Evolutionary conservation across 2,797 vertebrate genomes (phyloP).

Genomic region (Chelmon rostratus): DNA sequence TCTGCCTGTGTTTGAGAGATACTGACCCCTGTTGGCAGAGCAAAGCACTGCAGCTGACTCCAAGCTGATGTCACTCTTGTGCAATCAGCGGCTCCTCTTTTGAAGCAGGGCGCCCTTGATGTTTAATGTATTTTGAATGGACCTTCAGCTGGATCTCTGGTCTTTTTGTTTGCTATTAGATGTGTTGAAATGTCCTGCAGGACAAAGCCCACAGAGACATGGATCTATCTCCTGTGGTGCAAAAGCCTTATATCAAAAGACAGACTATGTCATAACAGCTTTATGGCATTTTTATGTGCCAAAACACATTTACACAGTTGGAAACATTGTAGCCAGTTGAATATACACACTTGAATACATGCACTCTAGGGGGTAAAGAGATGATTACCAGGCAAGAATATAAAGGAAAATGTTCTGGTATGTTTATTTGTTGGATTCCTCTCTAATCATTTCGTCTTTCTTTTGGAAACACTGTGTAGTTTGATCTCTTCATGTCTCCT

Average conservation of each 20-base stretch:
- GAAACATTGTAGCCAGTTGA: background rate
- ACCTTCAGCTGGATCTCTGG: background rate
- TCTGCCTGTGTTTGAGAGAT: background rate
- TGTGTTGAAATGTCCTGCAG: slow-evolving; percentile 10
- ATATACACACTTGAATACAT: background rate
- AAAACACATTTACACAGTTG: slow-evolving; percentile 22
- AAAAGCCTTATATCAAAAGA: slow-evolving; percentile 24
- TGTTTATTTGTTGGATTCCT: background rate
- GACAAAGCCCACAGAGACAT: slow-evolving; percentile 14
- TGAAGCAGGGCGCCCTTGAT: slow-evolving; percentile 33
- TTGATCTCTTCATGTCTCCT: background rate
- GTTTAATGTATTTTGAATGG: slow-evolving; percentile 43
- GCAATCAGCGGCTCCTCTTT: slow-evolving; percentile 46
- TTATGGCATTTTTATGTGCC: slow-evolving; percentile 1
- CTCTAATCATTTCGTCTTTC: background rate
- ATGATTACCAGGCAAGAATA: background rate
- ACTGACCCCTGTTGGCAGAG: slow-evolving; percentile 55
- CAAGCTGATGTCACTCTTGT: slow-evolving; percentile 59
- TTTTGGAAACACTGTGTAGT: background rate
- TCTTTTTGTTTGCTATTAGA: slow-evolving; percentile 28
- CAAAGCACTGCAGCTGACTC: slow-evolving; percentile 41
- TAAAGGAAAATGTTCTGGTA: background rate
- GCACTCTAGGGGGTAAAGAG: background rate
- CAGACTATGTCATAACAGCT: background rate
- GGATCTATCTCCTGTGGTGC: background rate